A percentile compares a stretch with the other conserved stretches of the same genome.
Conservation (phyloP, 2,888 invertebrate genomes). For the Protodeltote pygarga region DNA sequence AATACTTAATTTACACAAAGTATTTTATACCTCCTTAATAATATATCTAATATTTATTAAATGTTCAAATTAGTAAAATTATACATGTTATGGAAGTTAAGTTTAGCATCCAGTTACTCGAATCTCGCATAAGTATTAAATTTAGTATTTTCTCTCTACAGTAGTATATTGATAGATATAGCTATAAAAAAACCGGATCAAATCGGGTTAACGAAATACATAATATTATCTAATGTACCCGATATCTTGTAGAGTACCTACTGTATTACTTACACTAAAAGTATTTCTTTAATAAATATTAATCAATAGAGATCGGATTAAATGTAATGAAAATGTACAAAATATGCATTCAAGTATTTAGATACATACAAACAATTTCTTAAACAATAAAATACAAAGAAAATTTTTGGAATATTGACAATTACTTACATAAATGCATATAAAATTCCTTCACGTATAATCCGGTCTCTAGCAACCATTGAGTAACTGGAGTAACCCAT, state of each 20-base stretch:
- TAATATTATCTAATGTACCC: too few relatives aligned
- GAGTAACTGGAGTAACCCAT: conserved; percentile 45
- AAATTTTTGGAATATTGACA: too few relatives aligned
- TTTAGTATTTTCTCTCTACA: conserved; percentile 7
- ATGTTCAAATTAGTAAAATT: conserved; percentile 38
- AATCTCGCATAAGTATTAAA: conserved; percentile 28
- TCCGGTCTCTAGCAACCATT: conserved; percentile 2
- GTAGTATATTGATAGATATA: conserved; percentile 2
- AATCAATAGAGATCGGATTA: too few relatives aligned
- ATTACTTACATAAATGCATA: too few relatives aligned
- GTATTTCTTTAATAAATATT: conserved; percentile 17
- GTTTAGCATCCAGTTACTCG: conserved; percentile 48
- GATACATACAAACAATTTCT: too few relatives aligned
- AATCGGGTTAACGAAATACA: too few relatives aligned
- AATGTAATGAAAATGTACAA: too few relatives aligned
- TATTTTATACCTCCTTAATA: conserved; percentile 51
- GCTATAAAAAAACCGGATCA: too few relatives aligned
- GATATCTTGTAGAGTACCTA: too few relatives aligned
- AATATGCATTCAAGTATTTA: too few relatives aligned
- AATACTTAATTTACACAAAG: conserved; percentile 51
- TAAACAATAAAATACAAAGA: too few relatives aligned
- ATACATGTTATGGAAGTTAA: conserved; percentile 27
- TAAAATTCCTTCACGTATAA: too few relatives aligned
- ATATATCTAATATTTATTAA: conserved; percentile 30
- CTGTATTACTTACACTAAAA: conserved; percentile 4